Base-by-base conservation (phyloP, 2,888 invertebrate species). In the Mesorhabditis belari region DNA sequence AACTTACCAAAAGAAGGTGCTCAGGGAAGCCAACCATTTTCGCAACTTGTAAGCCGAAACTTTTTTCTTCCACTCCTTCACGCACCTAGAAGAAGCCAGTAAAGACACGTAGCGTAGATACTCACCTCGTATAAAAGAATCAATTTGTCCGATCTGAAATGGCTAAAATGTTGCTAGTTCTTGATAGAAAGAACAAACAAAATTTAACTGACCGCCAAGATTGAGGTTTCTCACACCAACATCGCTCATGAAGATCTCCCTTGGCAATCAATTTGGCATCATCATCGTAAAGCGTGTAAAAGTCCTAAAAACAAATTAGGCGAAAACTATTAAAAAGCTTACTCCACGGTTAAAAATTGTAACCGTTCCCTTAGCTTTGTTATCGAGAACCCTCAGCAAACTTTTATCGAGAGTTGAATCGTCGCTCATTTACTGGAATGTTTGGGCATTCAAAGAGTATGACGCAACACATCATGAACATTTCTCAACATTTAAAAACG, bases 31-130 rank as follows among this genome's bases (percentile, higher is more conserved):
- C 69, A 27, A 79, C 76, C 67, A 72, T 66, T 55, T 67, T 64
- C 3, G 77, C 77, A 5, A 79, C 76, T 27, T 72, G 62, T 17
- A 79, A 50, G 6, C 79, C 79, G 49, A 79, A 77, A 0, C 77
- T 77, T 27, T 67, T 62, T 24, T 73, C 69, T 4, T 78, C 73
- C 6, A 77, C 70, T 2, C 79, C 79, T 1, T 63, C 63, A 12
- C 63, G 57, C 17, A 80, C 69, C 44, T 35, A 35, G n/a, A n/a
- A n/a, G n/a, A n/a, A 35, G n/a, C 44, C 44, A n/a, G 44, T n/a
- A n/a, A n/a, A 35, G n/a, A n/a, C n/a, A n/a, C n/a, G n/a, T 35
- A 9, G n/a, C 44, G 44, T 35, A n/a, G n/a, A n/a, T n/a, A 0
- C 65, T 57, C n/a, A 75, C 67, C 28, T 61, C 58, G 55, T 70